Conservation (phyloP, 2,888 invertebrate species). For the Dryadula phaetusa region DNA sequence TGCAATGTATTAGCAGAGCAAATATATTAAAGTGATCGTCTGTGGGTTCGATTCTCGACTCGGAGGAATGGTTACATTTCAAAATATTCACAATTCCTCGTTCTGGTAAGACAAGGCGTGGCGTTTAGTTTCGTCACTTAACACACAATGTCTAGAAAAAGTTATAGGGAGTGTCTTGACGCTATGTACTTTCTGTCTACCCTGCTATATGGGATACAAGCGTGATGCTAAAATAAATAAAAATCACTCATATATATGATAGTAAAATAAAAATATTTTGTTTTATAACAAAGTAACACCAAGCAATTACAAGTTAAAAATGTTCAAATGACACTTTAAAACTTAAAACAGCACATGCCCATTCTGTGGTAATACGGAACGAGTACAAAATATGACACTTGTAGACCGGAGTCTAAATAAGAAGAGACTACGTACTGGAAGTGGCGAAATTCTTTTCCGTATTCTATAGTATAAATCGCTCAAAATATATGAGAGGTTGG, state of each 20-base stretch:
- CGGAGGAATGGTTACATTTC: too few relatives aligned
- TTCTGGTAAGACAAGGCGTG: too few relatives aligned
- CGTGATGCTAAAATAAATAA: not conserved
- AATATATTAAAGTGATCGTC: too few relatives aligned
- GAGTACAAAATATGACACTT: constrained; percentile 6
- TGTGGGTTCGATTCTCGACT: too few relatives aligned
- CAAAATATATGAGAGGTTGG: not conserved
- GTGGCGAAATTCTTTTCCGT: constrained; percentile 7
- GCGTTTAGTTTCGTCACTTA: too few relatives aligned
- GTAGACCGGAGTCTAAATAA: constrained; percentile 10
- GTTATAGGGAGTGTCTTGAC: not conserved
- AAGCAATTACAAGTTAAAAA: constrained; percentile 2
- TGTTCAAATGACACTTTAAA: constrained; percentile 1
- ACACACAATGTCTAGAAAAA: too few relatives aligned
- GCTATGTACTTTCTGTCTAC: not conserved
- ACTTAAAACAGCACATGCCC: not conserved
- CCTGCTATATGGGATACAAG: not conserved
- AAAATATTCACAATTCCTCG: too few relatives aligned
- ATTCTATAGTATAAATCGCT: not conserved
- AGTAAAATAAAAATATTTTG: not conserved
- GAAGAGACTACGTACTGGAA: constrained; percentile 17
- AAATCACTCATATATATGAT: too few relatives aligned
- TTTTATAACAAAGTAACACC: not conserved
- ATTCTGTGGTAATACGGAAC: not conserved
- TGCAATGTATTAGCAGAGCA: too few relatives aligned